Base-by-base conservation (phyloP, 1,140 invertebrate species). In the Drosophila lowei region DNA sequence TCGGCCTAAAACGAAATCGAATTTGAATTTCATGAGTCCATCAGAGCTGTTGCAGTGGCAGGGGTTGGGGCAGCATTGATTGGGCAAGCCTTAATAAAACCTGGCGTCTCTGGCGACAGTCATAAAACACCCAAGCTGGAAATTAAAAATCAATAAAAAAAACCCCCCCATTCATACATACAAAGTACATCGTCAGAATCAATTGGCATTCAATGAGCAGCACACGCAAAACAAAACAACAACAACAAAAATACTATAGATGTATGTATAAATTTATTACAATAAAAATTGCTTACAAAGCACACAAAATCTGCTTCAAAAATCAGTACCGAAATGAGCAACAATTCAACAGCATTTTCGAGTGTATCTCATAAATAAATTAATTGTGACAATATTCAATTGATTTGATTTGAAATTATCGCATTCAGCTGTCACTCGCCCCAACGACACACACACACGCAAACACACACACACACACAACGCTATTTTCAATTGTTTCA, bases 111-210 rank as follows among this genome's bases (percentile, higher is more conserved):
- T 30, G 42, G 65, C 79, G 48, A 79, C 76, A 60, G 63, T 34
- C 59, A 78, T 79, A 79, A 85, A 85, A 79, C 80, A 85, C 66
- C 54, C 67, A 63, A 38, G 54, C 76, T 23, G 56, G 83, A 67
- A 89, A 86, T 88, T 86, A 86, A 88, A 86, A 86, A 86, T 86
- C 83, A 76, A 86, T 86, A 88, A 86, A 80, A 88, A 86, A 80
- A 86, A 61, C 75, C 63, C 30, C 30, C 48, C 59, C 71, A 75
- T 72, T 68, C 56, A 52, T 68, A 47, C 62, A 52, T 44, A 66
- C 64, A 66, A 67, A 55, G 48, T 68, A 56, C 41, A 15, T 38
- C 47, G 46, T 42, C 50, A 52, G 70, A 76, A 68, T 77, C 73
- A 77, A 77, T 77, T 77, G 73, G 49, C 53, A 77, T 76, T 76